phyloP scores from a whole-genome alignment of 2,113 vertebrate species.

The Aplodontia rufa region DNA sequence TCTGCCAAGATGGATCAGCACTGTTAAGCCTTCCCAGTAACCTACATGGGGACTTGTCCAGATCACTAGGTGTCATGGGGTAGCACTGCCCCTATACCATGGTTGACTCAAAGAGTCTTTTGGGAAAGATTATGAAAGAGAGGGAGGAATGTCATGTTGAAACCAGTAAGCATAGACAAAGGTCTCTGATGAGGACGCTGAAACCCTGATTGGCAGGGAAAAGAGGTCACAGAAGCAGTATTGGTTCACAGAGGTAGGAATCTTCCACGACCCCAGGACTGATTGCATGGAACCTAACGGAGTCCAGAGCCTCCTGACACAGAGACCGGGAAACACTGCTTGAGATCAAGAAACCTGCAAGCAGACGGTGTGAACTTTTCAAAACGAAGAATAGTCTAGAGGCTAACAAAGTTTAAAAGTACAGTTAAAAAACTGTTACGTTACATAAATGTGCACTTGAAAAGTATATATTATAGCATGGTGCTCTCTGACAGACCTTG shows the following conservation, averaged over 20 bases:
- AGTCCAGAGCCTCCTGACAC: background rate
- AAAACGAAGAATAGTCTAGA: background rate
- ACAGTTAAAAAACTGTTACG: background rate
- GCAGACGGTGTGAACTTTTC: background rate
- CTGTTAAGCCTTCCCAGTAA: background rate
- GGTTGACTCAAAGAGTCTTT: background rate
- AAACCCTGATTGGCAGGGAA: too few relatives aligned
- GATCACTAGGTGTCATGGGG: background rate
- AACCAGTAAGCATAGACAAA: background rate
- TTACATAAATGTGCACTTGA: background rate
- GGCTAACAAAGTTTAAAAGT: background rate
- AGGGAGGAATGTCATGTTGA: background rate
- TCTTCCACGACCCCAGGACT: background rate
- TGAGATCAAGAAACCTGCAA: background rate
- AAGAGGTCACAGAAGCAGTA: background rate
- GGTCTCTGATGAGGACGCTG: background rate
- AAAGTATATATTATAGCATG: background rate
- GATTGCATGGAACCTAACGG: rapidly evolving
- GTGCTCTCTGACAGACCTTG: background rate
- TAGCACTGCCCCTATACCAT: background rate
- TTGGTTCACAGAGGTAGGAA: rapidly evolving
- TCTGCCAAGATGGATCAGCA: background rate
- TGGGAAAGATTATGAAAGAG: background rate
- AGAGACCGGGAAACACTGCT: background rate
- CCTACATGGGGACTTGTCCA: background rate